phyloP scores from a whole-genome alignment of 2,888 invertebrate species.

The Amiota minor region DNA sequence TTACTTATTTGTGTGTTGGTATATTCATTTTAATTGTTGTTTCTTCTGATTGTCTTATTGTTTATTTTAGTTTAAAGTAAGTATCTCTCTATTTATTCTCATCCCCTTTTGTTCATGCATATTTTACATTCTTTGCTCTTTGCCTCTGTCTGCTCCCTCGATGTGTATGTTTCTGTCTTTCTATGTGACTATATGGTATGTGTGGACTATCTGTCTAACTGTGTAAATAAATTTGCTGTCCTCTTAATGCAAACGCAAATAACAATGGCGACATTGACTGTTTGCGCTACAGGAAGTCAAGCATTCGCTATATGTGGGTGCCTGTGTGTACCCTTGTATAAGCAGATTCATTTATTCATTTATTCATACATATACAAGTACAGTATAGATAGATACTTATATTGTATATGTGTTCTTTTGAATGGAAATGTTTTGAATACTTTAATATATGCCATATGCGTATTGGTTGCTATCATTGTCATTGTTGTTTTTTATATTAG shows the following conservation, averaged over 20 bases:
- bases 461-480: no score
- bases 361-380: background rate
- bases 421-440: background rate
- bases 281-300: background rate
- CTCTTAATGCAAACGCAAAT: conserved; percentile 13
- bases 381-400: background rate
- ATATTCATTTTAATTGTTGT: background rate
- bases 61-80: conserved; percentile 3
- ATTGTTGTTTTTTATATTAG: no score
- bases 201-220: background rate
- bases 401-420: background rate
- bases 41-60: conserved; percentile 11
- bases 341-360: background rate
- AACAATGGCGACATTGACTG: conserved; percentile 11
- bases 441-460: conserved; percentile 10
- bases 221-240: background rate
- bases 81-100: background rate
- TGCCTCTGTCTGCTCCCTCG: no score
- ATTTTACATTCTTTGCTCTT: background rate
- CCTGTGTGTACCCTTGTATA: background rate
- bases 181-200: no score
- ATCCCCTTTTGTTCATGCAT: background rate
- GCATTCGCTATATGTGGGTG: background rate
- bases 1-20: no score
- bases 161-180: no score